Conservation (phyloP, 2,113 vertebrate species). For the Microcebus jonahi region DNA sequence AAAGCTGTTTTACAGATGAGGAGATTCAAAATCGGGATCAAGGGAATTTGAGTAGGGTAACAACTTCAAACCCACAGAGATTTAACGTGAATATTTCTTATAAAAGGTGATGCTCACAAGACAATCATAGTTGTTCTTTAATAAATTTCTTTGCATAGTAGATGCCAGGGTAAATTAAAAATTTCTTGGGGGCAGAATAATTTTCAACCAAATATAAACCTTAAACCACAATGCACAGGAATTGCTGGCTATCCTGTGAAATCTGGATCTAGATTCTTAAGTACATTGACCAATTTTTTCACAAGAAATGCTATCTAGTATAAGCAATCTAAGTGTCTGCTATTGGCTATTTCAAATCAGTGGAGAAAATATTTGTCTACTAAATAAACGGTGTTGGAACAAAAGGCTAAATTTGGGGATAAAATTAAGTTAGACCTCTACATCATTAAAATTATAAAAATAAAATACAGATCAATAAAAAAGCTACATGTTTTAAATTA, state of each 20-base stretch:
- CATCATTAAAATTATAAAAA: neutral
- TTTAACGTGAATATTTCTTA: neutral
- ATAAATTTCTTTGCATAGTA: neutral
- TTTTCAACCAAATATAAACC: neutral
- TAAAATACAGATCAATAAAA: neutral
- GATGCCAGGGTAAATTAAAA: slow-evolving; percentile 19
- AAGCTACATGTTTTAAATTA: neutral
- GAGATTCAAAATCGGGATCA: neutral
- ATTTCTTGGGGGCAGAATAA: neutral
- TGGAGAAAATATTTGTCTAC: neutral
- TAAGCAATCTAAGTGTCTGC: neutral
- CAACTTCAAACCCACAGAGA: neutral
- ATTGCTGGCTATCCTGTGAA: neutral
- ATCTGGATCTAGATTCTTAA: neutral
- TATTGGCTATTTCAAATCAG: neutral
- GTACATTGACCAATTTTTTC: neutral
- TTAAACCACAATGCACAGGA: neutral
- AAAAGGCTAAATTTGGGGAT: neutral
- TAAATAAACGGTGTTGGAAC: neutral
- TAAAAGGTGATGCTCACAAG: neutral
- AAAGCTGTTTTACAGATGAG: neutral
- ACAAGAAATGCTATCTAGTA: neutral
- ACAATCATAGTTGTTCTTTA: neutral
- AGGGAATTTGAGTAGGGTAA: neutral
- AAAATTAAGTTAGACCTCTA: slow-evolving; percentile 5